Evolutionary conservation across 2,113 vertebrate species (phyloP), one percentile per base, ranked within the genome.

Genomic region (Falco punctatus): DNA sequence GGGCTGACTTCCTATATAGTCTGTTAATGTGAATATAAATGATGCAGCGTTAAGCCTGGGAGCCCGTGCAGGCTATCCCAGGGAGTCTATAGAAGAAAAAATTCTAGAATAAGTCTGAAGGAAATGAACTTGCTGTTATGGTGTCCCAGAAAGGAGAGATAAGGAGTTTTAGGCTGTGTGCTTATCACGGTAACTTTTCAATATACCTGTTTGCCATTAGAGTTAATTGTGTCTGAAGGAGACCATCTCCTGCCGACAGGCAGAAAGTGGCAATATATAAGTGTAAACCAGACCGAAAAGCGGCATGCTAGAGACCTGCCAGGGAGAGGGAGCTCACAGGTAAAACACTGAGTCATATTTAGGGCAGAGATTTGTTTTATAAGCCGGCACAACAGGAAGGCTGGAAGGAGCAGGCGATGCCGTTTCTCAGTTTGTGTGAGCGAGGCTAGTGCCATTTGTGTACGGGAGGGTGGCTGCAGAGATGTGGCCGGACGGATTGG

Each of bases 401-500:
- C 54, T n/a, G 19, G 51, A 74, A 48, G 40, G 81, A 65, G 30
- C 3, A 1, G 16, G 9, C 0, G 0, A 6, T 65, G 59, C 40
- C 28, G 2, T 67, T 90, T 49, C 82, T 79, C 65, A 10, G 0
- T 8, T 52, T 65, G 48, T n/a, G 11, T 5, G 13, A 11, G 38
- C 2, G 3, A 88, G 13, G 18, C 40, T 48, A 64, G 30, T 88
- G 88, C 21, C 15, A 1, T 65, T 46, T 30, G 32, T 44, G 26
- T 5, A n/a, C 8, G 23, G 35, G 5, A 71, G 14, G 13, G 52
- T 2, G 26, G 38, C 48, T 81, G 32, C 0, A 0, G 42, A 62
- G 67, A 40, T 42, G 33, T 0, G 0, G 18, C 7, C 1, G 4
- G 66, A 20, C 10, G 14, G 69, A 66, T n/a, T 0, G 0, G 58